Conservation (phyloP, 2,888 invertebrate species). For the Hipparchia semele region DNA sequence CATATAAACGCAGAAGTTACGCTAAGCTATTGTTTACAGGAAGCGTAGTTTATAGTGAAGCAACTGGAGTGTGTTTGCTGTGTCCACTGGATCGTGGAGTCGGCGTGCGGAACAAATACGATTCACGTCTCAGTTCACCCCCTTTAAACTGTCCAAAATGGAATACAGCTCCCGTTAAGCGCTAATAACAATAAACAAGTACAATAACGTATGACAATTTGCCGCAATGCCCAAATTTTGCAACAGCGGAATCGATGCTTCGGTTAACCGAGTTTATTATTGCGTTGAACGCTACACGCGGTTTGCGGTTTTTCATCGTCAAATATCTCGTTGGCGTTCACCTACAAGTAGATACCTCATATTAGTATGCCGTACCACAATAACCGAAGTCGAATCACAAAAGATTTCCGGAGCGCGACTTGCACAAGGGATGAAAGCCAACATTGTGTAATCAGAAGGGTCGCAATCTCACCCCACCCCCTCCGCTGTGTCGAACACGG, state of each 20-base stretch:
- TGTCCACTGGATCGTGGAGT: conserved; percentile 63
- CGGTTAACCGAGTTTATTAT: conserved; percentile 41
- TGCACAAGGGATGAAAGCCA: conserved; percentile 81
- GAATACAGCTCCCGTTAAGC: conserved; percentile 14
- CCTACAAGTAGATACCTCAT: conserved; percentile 56
- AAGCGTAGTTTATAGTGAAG: conserved; percentile 19
- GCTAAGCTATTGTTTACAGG: conserved; percentile 4
- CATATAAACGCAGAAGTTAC: conserved; percentile 1
- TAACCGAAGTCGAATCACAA: conserved; percentile 82
- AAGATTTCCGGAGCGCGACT: conserved; percentile 82
- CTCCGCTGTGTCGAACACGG: conserved; percentile 72
- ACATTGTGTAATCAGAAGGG: conserved; percentile 83
- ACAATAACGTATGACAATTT: conserved; percentile 26
- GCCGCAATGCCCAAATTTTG: conserved; percentile 25
- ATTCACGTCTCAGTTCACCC: conserved; percentile 60
- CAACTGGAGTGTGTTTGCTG: conserved; percentile 42
- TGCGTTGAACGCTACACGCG: conserved; percentile 53
- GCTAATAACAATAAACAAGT: conserved; percentile 22
- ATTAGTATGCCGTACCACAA: conserved; percentile 80
- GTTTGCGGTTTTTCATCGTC: conserved; percentile 56
- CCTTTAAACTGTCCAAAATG: conserved; percentile 24
- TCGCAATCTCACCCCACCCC: conserved; percentile 78
- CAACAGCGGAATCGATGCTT: conserved; percentile 31
- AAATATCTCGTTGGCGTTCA: conserved; percentile 68
- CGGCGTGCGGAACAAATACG: conserved; percentile 71